These are phyloP conservation scores for Plagodis dolabraria DNA, from an alignment of 2,888 invertebrate species.

Conservation along the genomic window DNA sequence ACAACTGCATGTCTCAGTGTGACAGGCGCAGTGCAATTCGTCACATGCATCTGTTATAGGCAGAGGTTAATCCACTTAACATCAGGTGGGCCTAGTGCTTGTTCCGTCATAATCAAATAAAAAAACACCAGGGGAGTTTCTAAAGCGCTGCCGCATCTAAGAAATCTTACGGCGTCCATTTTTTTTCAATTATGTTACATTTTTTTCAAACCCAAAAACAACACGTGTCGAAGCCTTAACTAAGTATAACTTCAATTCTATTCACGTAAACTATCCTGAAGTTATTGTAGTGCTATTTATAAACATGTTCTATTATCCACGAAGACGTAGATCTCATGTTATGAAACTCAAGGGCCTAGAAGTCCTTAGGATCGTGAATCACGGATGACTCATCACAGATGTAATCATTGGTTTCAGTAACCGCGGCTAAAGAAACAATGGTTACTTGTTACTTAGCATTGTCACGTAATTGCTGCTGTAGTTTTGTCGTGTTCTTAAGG, in stretches of 20 bases:
- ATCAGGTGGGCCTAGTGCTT: too few species aligned
- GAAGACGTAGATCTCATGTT: not conserved
- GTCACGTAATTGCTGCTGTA: constrained; percentile 9
- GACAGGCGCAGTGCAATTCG: too few species aligned
- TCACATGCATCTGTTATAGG: too few species aligned
- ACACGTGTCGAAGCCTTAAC: not conserved
- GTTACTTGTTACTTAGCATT: not conserved
- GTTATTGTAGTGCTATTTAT: not conserved
- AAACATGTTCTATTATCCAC: not conserved
- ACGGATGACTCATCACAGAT: not conserved
- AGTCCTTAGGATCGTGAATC: constrained; percentile 7
- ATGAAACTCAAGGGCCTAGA: not conserved
- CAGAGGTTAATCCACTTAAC: too few species aligned
- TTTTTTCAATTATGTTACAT: too few species aligned
- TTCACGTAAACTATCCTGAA: not conserved
- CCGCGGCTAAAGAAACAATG: constrained; percentile 9
- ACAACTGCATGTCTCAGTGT: too few species aligned
- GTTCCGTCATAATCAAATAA: too few species aligned
- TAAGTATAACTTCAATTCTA: not conserved
- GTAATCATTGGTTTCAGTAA: constrained; percentile 3
- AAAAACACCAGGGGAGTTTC: too few species aligned
- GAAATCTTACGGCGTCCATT: too few species aligned
- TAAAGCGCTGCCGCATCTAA: too few species aligned
- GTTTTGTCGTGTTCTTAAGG: constrained; percentile 1
- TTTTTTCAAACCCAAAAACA: too few species aligned